Percentiles rank a stretch among this genome's conserved stretches.
Evolutionary conservation across 2,113 vertebrate species (phyloP).

Genomic region (Chionodraco myersi): DNA sequence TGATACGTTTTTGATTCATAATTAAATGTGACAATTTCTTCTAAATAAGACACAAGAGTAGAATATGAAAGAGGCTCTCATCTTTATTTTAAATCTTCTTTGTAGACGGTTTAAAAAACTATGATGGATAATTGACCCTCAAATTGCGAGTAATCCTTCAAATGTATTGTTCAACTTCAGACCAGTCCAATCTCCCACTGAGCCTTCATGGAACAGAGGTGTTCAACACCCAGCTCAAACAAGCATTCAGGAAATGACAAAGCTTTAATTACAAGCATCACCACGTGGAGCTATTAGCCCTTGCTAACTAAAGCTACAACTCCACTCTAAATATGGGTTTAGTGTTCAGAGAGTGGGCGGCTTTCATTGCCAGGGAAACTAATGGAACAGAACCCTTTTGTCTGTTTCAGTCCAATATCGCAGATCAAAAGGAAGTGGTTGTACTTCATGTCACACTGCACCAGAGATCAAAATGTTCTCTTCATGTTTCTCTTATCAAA

Average conservation of each 20-base stretch:
- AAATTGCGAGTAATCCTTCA: slow-evolving; percentile 41
- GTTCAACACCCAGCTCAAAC: slow-evolving; percentile 48
- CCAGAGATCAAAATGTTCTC: slow-evolving; percentile 55
- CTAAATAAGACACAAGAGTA: slow-evolving; percentile 11
- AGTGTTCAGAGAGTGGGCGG: slow-evolving; percentile 25
- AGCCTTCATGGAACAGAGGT: slow-evolving; percentile 6
- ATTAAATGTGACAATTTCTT: slow-evolving; percentile 16
- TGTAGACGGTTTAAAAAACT: slow-evolving; percentile 4
- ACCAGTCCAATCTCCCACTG: slow-evolving; percentile 14
- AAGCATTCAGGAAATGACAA: slow-evolving; percentile 58
- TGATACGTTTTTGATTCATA: neutral
- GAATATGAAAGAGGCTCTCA: neutral
- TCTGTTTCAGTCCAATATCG: slow-evolving; percentile 32
- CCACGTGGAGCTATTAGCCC: slow-evolving; percentile 53
- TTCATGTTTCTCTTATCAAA: slow-evolving; percentile 62
- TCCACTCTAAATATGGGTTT: slow-evolving; percentile 65
- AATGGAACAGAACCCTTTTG: slow-evolving; percentile 54
- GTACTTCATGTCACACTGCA: slow-evolving; percentile 15
- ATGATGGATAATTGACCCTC: neutral
- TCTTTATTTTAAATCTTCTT: slow-evolving; percentile 7
- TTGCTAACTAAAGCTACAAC: slow-evolving; percentile 55
- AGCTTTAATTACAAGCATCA: slow-evolving; percentile 68
- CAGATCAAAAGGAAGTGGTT: slow-evolving; percentile 66
- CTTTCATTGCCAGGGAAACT: slow-evolving; percentile 72
- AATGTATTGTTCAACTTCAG: slow-evolving; percentile 30